Evolutionary conservation across 1,140 invertebrate genomes (phyloP).

Genomic region (Prorops nasuta): DNA sequence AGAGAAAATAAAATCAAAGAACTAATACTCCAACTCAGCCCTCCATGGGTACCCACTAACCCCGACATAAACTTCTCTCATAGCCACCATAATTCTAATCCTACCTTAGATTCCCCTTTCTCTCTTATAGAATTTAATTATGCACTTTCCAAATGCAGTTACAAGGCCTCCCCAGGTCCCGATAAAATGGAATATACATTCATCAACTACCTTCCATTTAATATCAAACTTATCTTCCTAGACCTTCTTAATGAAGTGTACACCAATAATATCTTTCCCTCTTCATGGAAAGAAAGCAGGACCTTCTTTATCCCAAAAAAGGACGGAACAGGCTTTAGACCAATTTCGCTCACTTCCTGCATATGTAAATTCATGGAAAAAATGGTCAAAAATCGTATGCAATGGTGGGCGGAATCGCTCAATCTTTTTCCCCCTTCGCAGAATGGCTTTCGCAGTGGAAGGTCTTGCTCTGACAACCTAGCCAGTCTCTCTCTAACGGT

Average conservation of each 20-base stretch:
- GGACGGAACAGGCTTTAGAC: not conserved
- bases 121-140: constrained; percentile 8
- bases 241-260: constrained; percentile 14
- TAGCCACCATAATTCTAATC: not conserved
- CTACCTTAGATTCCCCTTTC: constrained; percentile 3
- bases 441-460: too few relatives aligned
- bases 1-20: too few relatives aligned
- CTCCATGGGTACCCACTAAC: not conserved
- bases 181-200: constrained; percentile 12
- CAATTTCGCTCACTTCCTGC: constrained; percentile 13
- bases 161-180: constrained; percentile 4
- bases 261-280: constrained; percentile 1
- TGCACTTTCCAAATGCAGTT: not conserved
- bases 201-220: constrained; percentile 7
- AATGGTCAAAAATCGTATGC: constrained; percentile 11
- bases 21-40: too few relatives aligned
- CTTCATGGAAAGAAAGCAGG: not conserved
- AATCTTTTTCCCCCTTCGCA: constrained; percentile 8
- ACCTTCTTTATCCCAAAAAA: constrained; percentile 10
- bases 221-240: constrained; percentile 10
- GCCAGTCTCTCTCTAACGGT: too few relatives aligned
- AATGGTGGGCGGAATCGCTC: constrained; percentile 12
- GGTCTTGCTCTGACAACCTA: too few relatives aligned
- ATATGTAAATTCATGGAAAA: constrained; percentile 14
- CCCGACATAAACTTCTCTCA: too few relatives aligned